Percentiles rank a stretch among this genome's conserved stretches.
Conservation (phyloP, 2,888 invertebrate species). For the Drosophila peninsularis region DNA sequence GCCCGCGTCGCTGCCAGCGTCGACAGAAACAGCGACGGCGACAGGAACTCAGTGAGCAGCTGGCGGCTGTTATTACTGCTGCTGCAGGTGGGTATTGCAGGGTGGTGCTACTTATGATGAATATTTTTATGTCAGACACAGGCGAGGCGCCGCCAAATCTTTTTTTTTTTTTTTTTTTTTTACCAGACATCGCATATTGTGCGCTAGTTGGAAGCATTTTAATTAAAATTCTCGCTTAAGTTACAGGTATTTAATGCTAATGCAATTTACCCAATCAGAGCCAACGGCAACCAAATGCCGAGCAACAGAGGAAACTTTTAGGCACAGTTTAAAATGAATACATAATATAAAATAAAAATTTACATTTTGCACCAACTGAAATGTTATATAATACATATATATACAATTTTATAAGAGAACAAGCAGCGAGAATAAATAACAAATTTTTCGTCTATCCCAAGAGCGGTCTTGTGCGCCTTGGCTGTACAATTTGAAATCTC, state of each 20-base stretch:
- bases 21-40: conserved; percentile 9
- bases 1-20: conserved; percentile 54
- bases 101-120: conserved; percentile 75
- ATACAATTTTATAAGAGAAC: too few species aligned
- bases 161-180: conserved; percentile 4
- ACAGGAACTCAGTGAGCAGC: conserved; percentile 22
- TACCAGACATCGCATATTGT: conserved; percentile 65
- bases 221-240: conserved; percentile 71
- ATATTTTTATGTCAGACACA: conserved; percentile 70
- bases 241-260: conserved; percentile 64
- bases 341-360: too few species aligned
- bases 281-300: conserved; percentile 39
- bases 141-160: conserved; percentile 14
- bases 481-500: too few species aligned
- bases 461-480: too few species aligned
- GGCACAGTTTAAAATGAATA: neutral
- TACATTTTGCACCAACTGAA: too few species aligned
- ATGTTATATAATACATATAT: too few species aligned
- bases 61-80: conserved; percentile 27
- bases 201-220: conserved; percentile 70
- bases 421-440: too few species aligned
- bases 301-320: neutral
- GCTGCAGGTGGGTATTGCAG: conserved; percentile 3
- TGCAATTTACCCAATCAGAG: conserved; percentile 64
- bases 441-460: too few species aligned